Evolutionary conservation across 2,797 vertebrate genomes (phyloP), one percentile per base, ranked within the genome.

Genomic region (Lates japonicus): DNA sequence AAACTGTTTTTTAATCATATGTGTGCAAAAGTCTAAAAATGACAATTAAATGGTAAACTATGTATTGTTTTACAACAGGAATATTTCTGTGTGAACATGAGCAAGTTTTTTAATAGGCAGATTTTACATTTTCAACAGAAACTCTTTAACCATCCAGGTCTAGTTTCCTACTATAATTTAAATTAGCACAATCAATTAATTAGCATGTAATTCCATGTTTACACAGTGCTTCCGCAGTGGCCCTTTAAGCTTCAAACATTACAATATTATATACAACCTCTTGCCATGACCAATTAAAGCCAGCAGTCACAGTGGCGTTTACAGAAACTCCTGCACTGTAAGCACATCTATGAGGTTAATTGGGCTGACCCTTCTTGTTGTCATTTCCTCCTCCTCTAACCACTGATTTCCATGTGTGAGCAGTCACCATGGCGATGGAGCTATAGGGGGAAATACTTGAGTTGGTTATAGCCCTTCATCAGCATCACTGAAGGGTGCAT

Each of bases 281-380:
- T 70, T 41, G 48, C 46, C 71, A 44, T 42, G 62, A 80, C 70
- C 82, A 84, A 74, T 86, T 84, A 84, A 67, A 76, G 44, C 5
- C 41, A 19, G 69, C 60, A 58, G 46, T 73, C 48, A 61, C 0
- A 39, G 31, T 42, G 22, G 71, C 12, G 16, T 51, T 62, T 25
- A 31, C 41, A 39, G 62, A 64, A 81, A 64, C 68, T 70, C 22
- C 69, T 25, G 69, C 74, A 59, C n/a, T 61, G 82, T 82, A 82
- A 92, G 78, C 72, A 90, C 84, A 91, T 78, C 61, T 72, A 31
- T 7, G 11, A 62, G 85, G 84, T 91, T 92, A 92, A 94, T 92
- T 90, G 69, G 48, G 1, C 7, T 84, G 83, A 89, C 86, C 86
- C 77, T 64, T 70, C 42, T 46, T 51, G 35, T 83, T 70, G 55